Evolutionary conservation across 2,888 invertebrate genomes (phyloP), one percentile per base, ranked within the genome.

Genomic region (Chaetoderma sp.): DNA sequence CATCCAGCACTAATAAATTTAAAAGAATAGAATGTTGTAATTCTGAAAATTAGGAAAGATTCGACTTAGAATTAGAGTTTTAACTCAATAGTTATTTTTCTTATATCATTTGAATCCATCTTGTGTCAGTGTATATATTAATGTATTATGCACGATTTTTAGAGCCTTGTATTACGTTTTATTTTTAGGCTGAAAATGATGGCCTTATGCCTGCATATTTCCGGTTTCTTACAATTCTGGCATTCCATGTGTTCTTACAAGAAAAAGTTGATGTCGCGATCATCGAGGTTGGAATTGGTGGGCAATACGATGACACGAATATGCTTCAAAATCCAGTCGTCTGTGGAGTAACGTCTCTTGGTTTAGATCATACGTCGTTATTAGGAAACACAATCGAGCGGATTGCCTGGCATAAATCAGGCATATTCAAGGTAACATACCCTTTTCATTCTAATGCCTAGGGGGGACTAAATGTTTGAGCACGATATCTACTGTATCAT

Each of bases 261-360:
- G 93, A 95, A 85, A 89, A 90, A 65, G 83, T 85, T 10, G 96
- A 98, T 85, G 98, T 96, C 0, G 95, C 94, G 0, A 91, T 99
- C 44, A 85, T 99, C 16, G 99, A 99, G 88, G 98, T 98, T 32
- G 99, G 99, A 33, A 96, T 99, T 74, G 99, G 99, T 0, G 99
- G 99, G 0, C 90, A 93, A 79, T 91, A 92, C 71, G 99, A 99
- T 87, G 93, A 93, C 78, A 99, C 99, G 1, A 99, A 99, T 88
- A 88, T 98, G 50, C 84, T 99, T 60, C 93, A 93, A 76, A 92
- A 92, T 77, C 94, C 94, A 0, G 90, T 92, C 27, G 93, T 95
- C 1, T 93, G 94, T 63, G 98, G 96, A 60, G 93, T 99, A 63
- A 93, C 96, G 0, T 93, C 95, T 0, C 88, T 99, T 65, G 98